Conservation (phyloP, 2,888 invertebrate genomes). For the Rhaphigaster nebulosa region DNA sequence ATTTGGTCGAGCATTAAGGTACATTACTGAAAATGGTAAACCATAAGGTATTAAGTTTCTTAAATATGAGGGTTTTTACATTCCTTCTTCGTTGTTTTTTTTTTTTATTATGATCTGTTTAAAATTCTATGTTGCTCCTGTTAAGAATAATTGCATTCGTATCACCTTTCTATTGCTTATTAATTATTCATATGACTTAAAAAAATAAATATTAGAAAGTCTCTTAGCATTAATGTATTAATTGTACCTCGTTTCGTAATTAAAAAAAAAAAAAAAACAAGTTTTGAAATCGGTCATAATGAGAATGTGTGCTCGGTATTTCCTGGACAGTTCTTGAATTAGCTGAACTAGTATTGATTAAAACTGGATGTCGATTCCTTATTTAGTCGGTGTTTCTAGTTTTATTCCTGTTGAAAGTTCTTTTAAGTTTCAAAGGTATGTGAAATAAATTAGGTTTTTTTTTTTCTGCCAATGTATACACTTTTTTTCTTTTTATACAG, state of each 20-base stretch:
- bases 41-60: too few species aligned
- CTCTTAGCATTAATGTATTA: neutral
- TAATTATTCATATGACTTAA: neutral
- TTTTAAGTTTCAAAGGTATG: neutral
- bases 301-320: neutral
- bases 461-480: too few species aligned
- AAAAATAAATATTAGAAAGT: neutral
- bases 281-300: neutral
- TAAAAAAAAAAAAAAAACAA: neutral
- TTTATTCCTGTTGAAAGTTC: neutral
- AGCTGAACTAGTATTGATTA: neutral
- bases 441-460: neutral
- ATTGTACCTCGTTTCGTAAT: neutral
- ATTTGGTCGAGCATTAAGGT: too few species aligned
- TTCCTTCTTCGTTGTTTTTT: too few species aligned
- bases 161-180: neutral
- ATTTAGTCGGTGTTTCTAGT: neutral
- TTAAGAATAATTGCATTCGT: neutral
- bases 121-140: neutral
- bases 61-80: neutral
- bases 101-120: neutral
- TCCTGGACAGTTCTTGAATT: neutral
- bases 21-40: too few species aligned
- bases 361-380: neutral
- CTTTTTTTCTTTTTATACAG: too few species aligned